Percentiles rank a stretch among this genome's conserved stretches.
phyloP scores from a whole-genome alignment of 2,113 vertebrate species.

The Urocolius indicus region DNA sequence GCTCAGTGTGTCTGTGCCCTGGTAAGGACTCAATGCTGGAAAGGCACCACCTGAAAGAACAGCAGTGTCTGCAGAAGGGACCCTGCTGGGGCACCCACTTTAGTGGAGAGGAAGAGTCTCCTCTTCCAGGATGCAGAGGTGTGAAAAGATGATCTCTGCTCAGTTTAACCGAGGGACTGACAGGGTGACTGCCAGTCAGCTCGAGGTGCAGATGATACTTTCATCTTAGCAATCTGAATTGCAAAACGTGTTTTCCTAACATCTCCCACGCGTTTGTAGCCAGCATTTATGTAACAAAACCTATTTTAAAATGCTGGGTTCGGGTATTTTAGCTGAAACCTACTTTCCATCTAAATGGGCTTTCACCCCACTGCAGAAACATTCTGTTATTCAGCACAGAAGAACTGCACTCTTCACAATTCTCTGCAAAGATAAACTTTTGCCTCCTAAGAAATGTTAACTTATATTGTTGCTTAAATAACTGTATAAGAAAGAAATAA shows the following conservation, averaged over 20 bases:
- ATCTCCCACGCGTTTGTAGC: neutral
- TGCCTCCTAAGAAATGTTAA: neutral
- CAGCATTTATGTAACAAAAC: neutral
- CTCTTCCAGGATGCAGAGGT: neutral
- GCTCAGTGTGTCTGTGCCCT: neutral
- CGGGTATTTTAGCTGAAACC: neutral
- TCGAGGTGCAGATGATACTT: slow-evolving; percentile 4
- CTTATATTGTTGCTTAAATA: neutral
- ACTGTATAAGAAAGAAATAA: neutral
- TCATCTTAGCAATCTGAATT: slow-evolving; percentile 47
- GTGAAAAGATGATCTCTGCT: neutral
- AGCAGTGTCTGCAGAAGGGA: neutral
- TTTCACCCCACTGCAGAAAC: neutral
- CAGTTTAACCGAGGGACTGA: neutral
- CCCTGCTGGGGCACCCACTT: neutral
- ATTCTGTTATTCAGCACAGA: neutral
- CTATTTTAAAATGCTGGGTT: neutral
- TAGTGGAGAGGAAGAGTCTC: rapidly evolving
- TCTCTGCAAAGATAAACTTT: neutral
- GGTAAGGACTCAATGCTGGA: rapidly evolving
- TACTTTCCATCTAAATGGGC: neutral
- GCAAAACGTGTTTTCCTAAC: slow-evolving; percentile 9
- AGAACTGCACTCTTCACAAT: neutral
- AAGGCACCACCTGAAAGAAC: neutral
- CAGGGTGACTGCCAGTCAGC: neutral